Conservation (phyloP, 1,140 invertebrate genomes). For the Apis cerana region DNA sequence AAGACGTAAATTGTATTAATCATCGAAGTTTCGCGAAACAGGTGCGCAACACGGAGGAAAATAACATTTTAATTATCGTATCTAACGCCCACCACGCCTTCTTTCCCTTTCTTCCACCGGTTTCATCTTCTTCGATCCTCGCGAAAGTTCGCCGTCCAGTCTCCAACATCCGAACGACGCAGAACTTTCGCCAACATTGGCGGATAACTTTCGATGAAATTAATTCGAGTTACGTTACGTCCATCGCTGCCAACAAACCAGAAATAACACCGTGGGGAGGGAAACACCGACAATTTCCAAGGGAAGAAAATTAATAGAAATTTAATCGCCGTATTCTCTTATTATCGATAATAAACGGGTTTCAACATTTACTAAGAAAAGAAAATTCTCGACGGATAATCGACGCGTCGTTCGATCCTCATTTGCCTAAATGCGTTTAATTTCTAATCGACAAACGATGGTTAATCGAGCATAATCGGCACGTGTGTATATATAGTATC, state of each 20-base stretch:
- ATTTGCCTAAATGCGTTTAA: no score
- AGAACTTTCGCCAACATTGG: background rate
- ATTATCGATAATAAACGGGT: no score
- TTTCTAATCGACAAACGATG: background rate
- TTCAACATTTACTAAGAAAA: no score
- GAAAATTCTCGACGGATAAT: background rate
- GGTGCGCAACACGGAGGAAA: background rate
- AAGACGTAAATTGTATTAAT: slow-evolving; percentile 30
- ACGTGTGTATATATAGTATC: no score
- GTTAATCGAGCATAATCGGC: slow-evolving; percentile 16
- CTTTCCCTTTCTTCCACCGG: background rate
- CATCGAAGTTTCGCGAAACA: slow-evolving; percentile 15
- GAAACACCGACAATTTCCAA: background rate
- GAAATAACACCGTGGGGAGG: no score
- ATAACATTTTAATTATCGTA: slow-evolving; percentile 35
- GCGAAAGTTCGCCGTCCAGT: slow-evolving; percentile 1
- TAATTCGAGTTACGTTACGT: background rate
- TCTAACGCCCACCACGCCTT: background rate
- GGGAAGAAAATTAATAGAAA: background rate
- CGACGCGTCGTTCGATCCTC: background rate
- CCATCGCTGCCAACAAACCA: background rate
- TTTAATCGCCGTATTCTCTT: no score
- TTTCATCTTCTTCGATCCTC: slow-evolving; percentile 21
- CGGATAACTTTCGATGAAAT: slow-evolving; percentile 18
- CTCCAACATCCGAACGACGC: background rate